Evolutionary conservation across 1,140 invertebrate species (phyloP), one percentile per base, ranked within the genome.

Genomic region (Trissolcus basalis): DNA sequence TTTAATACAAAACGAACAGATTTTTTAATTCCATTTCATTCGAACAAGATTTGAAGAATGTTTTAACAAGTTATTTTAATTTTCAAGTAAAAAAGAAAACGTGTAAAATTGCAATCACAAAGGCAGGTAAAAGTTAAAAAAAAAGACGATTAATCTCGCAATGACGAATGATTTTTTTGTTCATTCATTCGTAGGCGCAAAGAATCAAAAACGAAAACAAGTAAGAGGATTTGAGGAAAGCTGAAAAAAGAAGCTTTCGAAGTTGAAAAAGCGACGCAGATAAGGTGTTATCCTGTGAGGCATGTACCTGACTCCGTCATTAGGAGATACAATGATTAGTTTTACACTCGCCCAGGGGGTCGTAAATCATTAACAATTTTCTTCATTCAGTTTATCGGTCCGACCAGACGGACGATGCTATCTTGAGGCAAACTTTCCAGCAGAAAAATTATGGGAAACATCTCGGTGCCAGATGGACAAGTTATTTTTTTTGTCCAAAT

Each of bases 261-360:
- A 59, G 35, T 55, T 55, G 35, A 48, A 70, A n/a, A n/a, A n/a
- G n/a, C n/a, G n/a, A n/a, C n/a, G n/a, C n/a, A n/a, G 45, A 61
- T 61, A 61, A 70, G 67, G 67, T 61, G 58, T 61, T 41, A 61
- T 61, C 50, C 65, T 12, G 49, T 16, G 58, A 41, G 43, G 55
- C 35, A 36, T 59, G 56, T 70, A 70, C 58, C 56, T 70, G 67
- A 61, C 56, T 61, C 11, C 1, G 12, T 61, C 51, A 71, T 71
- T 63, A 63, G 47, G 45, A 43, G 36, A 50, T 9, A 49, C 51
- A 70, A 70, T 70, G 49, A 71, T 63, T 43, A 61, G 44, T 51
- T 71, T 61, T 61, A 48, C 56, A 61, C 56, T 59, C 19, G 19
- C 19, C 19, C 11, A 3, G 14, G 1, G 11, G 32, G 48, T 33